Percentiles rank a stretch among this genome's conserved stretches.
Evolutionary conservation across 2,113 vertebrate genomes (phyloP).

Genomic region (Phoxinus phoxinus): DNA sequence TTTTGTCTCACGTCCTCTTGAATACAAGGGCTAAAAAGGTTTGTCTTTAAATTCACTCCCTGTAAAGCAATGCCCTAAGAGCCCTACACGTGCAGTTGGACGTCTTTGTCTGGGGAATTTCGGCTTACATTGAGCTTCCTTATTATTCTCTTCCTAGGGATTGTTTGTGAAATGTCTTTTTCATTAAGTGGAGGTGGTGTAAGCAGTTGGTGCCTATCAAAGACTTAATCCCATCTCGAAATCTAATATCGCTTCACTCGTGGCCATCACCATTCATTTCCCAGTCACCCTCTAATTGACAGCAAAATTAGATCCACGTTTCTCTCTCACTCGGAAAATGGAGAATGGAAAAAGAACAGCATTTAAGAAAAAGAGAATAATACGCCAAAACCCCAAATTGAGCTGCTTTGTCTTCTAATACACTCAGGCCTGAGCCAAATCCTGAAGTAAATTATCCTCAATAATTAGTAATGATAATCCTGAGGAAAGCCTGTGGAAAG

Average conservation of each 20-base stretch:
- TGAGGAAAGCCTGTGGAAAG: not conserved
- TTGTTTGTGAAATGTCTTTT: constrained; percentile 34
- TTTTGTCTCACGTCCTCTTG: not conserved
- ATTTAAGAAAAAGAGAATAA: not conserved
- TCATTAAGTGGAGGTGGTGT: constrained; percentile 28
- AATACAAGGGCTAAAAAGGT: not conserved
- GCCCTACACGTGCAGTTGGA: not conserved
- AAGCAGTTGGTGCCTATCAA: constrained; percentile 24
- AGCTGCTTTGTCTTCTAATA: constrained; percentile 42
- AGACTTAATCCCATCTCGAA: constrained; percentile 16
- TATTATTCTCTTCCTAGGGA: constrained; percentile 18
- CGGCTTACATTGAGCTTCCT: not conserved
- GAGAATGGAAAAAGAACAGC: not conserved
- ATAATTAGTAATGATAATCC: constrained; percentile 48
- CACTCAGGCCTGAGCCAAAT: constrained; percentile 41
- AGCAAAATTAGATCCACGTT: constrained; percentile 47
- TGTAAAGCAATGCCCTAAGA: not conserved
- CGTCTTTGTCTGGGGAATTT: not conserved
- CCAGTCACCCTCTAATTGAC: constrained; percentile 45
- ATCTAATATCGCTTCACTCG: constrained; percentile 25
- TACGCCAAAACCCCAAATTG: not conserved
- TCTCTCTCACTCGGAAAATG: not conserved
- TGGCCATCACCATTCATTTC: constrained; percentile 33
- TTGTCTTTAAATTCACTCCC: not conserved
- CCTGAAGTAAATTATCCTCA: constrained; percentile 43